These are phyloP conservation scores for Hydrolagus affinis DNA, from an alignment of 2,113 vertebrate genomes.

Conservation along the genomic window DNA sequence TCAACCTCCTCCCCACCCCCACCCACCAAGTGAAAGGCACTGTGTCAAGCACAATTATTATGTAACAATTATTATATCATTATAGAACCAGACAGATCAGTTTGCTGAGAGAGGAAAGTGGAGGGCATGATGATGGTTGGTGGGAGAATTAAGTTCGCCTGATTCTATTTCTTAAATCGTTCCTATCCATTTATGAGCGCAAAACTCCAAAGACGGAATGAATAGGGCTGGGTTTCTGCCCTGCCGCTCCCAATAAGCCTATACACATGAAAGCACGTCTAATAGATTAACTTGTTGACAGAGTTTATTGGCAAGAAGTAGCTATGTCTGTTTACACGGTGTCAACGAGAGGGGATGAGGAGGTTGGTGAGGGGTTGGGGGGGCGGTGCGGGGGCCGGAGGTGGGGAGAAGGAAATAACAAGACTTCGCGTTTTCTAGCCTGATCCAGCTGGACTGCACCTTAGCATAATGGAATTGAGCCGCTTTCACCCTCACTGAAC, in stretches of 20 bases:
- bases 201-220: too few relatives aligned
- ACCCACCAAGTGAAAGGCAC: too few relatives aligned
- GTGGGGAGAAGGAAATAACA: neutral
- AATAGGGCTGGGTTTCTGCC: neutral
- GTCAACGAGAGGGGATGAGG: neutral
- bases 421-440: neutral
- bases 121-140: neutral
- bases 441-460: constrained; percentile 1
- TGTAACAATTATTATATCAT: too few relatives aligned
- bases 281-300: neutral
- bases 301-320: constrained; percentile 20
- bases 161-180: neutral
- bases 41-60: too few relatives aligned
- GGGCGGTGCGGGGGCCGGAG: too few relatives aligned
- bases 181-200: neutral
- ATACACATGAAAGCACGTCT: neutral
- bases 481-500: neutral
- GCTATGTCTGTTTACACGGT: neutral
- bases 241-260: neutral
- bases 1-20: too few relatives aligned
- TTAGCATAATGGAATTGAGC: constrained; percentile 1
- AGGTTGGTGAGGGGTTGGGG: too few relatives aligned
- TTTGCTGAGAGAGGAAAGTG: neutral
- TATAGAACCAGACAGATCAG: neutral
- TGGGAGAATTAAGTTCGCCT: neutral